Percentiles rank a stretch among this genome's conserved stretches.
phyloP scores from a whole-genome alignment of 2,888 invertebrate species.

The Dynastes grantii region DNA sequence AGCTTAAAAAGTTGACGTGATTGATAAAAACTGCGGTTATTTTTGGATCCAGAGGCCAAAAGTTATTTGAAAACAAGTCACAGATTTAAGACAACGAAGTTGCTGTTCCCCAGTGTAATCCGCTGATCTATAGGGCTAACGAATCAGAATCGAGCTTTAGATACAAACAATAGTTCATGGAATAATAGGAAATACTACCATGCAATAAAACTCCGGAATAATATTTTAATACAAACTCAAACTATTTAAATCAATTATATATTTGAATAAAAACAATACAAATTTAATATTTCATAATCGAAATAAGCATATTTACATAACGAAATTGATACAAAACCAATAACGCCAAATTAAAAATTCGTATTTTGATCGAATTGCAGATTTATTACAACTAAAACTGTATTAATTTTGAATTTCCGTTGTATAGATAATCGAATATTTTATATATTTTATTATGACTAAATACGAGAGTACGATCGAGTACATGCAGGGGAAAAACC shows the following conservation, averaged over 20 bases:
- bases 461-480: conserved; percentile 14
- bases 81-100: too few species aligned
- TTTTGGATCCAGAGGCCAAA: too few species aligned
- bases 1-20: too few species aligned
- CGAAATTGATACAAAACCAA: conserved; percentile 23
- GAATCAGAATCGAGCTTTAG: too few species aligned
- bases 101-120: too few species aligned
- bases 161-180: not conserved
- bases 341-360: conserved; percentile 34
- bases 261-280: conserved; percentile 4
- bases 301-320: conserved; percentile 31
- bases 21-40: too few species aligned
- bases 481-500: conserved; percentile 10
- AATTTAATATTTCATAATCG: conserved; percentile 25
- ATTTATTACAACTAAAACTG: conserved; percentile 42
- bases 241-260: conserved; percentile 21
- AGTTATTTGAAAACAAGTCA: too few species aligned
- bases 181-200: not conserved
- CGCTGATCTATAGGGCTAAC: too few species aligned
- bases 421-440: conserved; percentile 41
- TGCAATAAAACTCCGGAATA: not conserved
- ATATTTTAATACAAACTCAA: conserved; percentile 14
- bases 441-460: conserved; percentile 38
- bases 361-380: conserved; percentile 41
- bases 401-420: conserved; percentile 44